phyloP scores from a whole-genome alignment of 2,797 vertebrate species.

The Stomatorhinus walkeri region DNA sequence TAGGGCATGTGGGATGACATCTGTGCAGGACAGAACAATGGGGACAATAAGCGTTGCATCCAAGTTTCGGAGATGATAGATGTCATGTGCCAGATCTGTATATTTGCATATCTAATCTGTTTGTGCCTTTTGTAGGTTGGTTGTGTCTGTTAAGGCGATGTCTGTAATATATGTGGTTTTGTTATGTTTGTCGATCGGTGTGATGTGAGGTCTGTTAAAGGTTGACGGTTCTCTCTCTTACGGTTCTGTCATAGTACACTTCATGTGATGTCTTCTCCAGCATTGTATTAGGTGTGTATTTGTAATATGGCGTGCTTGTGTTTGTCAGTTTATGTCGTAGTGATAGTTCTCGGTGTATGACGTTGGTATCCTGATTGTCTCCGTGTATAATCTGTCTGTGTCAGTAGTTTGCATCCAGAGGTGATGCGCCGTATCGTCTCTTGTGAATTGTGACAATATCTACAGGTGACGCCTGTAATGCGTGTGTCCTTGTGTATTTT shows the following conservation, averaged over 20 bases:
- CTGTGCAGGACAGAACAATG: not conserved
- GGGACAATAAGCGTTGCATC: not conserved
- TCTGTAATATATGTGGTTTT: not conserved
- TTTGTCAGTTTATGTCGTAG: no score
- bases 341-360: not conserved
- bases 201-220: not conserved
- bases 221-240: not conserved
- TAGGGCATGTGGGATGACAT: not conserved
- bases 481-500: not conserved
- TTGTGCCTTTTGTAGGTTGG: not conserved
- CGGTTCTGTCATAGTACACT: not conserved
- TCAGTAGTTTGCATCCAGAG: not conserved
- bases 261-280: not conserved
- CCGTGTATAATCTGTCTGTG: not conserved
- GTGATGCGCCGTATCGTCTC: not conserved
- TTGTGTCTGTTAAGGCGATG: not conserved
- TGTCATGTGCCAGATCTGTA: not conserved
- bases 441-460: not conserved
- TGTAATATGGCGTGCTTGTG: not conserved
- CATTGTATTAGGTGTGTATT: not conserved
- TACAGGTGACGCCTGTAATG: not conserved
- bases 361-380: not conserved
- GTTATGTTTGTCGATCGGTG: not conserved
- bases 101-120: not conserved
- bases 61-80: not conserved